These are phyloP conservation scores for Mesopsocus fuscifrons DNA, from an alignment of 2,888 invertebrate genomes.

Conservation along the genomic window DNA sequence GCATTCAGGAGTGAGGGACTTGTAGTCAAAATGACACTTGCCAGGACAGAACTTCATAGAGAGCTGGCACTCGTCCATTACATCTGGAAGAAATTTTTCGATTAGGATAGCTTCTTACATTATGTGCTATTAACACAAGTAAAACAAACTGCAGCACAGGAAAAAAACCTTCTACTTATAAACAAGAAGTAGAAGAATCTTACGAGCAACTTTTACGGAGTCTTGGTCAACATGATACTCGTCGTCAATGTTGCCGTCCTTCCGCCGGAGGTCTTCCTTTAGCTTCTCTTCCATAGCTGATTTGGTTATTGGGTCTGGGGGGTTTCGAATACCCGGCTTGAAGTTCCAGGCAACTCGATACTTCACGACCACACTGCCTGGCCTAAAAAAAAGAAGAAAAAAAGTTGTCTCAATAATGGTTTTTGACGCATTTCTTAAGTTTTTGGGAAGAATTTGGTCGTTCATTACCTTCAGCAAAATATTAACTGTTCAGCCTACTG, in stretches of 20 bases:
- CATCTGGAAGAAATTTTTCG: constrained; percentile 21
- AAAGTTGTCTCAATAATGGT: too few relatives aligned
- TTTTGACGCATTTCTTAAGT: too few relatives aligned
- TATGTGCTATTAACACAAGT: too few relatives aligned
- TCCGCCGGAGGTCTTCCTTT: constrained; percentile 28
- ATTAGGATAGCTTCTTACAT: too few relatives aligned
- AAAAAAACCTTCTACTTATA: too few relatives aligned
- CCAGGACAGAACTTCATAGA: constrained; percentile 45
- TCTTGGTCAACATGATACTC: constrained; percentile 28
- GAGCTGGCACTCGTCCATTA: constrained; percentile 44
- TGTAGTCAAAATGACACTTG: constrained; percentile 44
- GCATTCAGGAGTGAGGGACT: constrained; percentile 40
- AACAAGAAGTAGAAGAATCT: neutral
- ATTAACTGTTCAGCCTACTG: too few relatives aligned
- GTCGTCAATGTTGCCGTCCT: constrained; percentile 30
- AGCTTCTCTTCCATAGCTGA: constrained; percentile 30
- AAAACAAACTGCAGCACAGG: too few relatives aligned
- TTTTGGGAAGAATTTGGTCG: too few relatives aligned
- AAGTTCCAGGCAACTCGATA: constrained; percentile 46
- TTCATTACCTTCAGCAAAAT: too few relatives aligned
- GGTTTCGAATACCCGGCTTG: constrained; percentile 27
- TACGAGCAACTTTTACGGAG: constrained; percentile 30
- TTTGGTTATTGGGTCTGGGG: constrained; percentile 30
- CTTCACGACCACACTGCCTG: constrained; percentile 42
- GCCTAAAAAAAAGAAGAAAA: constrained; percentile 25